Conservation (phyloP, 1,140 invertebrate species). For the Drosophila elegans region DNA sequence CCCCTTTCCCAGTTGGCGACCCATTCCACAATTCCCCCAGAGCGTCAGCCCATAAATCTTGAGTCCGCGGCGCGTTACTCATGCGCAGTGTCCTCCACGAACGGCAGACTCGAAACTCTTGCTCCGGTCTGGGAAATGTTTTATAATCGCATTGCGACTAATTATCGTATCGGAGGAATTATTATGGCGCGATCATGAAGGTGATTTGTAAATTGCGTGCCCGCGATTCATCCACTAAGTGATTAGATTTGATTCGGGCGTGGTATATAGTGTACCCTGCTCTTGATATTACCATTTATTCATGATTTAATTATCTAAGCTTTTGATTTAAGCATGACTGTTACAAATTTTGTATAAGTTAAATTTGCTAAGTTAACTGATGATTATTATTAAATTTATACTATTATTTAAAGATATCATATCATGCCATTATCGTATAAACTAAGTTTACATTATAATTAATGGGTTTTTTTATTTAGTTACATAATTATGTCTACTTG, state of each 20-base stretch:
- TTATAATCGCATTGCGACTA: constrained; percentile 83
- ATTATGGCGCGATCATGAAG: constrained; percentile 63
- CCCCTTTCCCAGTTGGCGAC: not conserved
- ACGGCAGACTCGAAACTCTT: not conserved
- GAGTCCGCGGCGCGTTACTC: constrained; percentile 71
- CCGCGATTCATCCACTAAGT: constrained; percentile 30
- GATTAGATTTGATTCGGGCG: constrained; percentile 49
- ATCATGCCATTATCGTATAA: too few relatives aligned
- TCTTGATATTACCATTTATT: too few relatives aligned
- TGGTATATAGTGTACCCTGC: not conserved
- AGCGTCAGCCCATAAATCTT: constrained; percentile 64
- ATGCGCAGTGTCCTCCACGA: constrained; percentile 61
- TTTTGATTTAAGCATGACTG: too few relatives aligned
- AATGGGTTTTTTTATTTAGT: too few relatives aligned
- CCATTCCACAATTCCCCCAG: constrained; percentile 6
- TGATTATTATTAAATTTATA: too few relatives aligned
- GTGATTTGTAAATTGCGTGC: constrained; percentile 70
- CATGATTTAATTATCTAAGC: too few relatives aligned
- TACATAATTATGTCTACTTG: too few relatives aligned
- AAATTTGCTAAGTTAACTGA: too few relatives aligned
- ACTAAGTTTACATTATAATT: too few relatives aligned
- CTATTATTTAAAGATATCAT: too few relatives aligned
- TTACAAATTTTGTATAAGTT: too few relatives aligned
- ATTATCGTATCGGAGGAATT: constrained; percentile 80
- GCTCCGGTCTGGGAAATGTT: constrained; percentile 49